These are phyloP conservation scores for Amazonetta brasiliensis DNA, from an alignment of 2,797 vertebrate species.

Conservation along the genomic window DNA sequence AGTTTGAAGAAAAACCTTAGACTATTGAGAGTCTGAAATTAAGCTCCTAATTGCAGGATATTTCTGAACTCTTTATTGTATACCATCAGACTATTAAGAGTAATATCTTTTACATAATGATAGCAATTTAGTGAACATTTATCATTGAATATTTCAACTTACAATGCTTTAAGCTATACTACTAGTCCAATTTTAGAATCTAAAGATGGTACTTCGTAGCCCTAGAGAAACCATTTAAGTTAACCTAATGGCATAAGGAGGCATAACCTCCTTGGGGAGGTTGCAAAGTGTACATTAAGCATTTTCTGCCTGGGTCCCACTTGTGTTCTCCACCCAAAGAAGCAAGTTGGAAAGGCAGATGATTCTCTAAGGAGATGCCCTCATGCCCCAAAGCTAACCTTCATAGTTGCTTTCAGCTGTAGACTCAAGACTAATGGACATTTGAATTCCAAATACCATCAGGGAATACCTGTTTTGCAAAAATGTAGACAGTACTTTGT, in stretches of 20 bases:
- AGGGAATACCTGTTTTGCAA: background rate
- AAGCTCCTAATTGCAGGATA: constrained; percentile 40
- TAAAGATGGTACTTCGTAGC: background rate
- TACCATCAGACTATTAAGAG: constrained; percentile 20
- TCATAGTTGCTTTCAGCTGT: background rate
- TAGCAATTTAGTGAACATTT: constrained; percentile 50
- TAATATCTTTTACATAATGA: constrained; percentile 53
- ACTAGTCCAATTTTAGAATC: background rate
- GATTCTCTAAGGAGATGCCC: background rate
- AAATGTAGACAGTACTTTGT: background rate
- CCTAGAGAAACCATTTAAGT: background rate
- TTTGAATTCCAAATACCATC: background rate
- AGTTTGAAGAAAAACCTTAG: constrained; percentile 19
- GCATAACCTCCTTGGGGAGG: background rate
- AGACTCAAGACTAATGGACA: constrained; percentile 8
- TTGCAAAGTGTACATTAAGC: background rate
- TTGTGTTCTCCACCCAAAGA: background rate
- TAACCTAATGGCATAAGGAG: background rate
- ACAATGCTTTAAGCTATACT: constrained; percentile 14
- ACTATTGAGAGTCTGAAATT: constrained; percentile 41
- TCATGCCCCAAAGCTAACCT: background rate
- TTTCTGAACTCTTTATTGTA: constrained; percentile 61
- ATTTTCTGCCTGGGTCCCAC: background rate
- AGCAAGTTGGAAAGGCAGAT: background rate
- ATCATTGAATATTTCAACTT: constrained; percentile 40